Percentiles rank a stretch among this genome's conserved stretches.
Evolutionary conservation across 2,797 vertebrate species (phyloP).

Genomic region (Acipenser oxyrinchus): DNA sequence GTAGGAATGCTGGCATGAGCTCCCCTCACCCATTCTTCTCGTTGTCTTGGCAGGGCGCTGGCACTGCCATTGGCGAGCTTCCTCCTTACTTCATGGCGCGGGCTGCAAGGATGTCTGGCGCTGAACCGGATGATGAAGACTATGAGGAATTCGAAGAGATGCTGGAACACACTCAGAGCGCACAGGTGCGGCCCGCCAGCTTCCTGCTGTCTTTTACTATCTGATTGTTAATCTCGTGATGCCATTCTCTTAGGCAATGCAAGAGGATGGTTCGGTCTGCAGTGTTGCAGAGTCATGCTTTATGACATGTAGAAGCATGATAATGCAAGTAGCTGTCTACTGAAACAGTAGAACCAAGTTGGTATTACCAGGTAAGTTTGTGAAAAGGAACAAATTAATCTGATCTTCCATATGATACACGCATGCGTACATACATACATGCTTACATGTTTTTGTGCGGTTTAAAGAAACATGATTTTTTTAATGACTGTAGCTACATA

Average conservation of each 20-base stretch:
- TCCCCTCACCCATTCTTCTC: background rate
- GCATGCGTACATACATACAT: too few relatives aligned
- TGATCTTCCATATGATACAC: too few relatives aligned
- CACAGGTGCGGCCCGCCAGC: slow-evolving; percentile 72
- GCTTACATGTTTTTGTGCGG: too few relatives aligned
- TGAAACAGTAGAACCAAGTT: too few relatives aligned
- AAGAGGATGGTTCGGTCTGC: too few relatives aligned
- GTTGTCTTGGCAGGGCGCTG: slow-evolving; percentile 70
- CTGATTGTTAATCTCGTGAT: background rate
- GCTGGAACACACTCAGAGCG: slow-evolving; percentile 82
- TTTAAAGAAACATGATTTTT: background rate
- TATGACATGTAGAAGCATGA: too few relatives aligned
- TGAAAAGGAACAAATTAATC: too few relatives aligned
- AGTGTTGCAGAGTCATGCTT: too few relatives aligned
- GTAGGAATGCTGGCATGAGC: too few relatives aligned
- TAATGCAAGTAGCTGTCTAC: too few relatives aligned
- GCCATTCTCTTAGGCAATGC: background rate
- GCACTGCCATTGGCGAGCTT: slow-evolving; percentile 93
- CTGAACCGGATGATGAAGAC: slow-evolving; percentile 93
- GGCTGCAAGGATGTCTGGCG: slow-evolving; percentile 87
- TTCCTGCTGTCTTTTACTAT: slow-evolving; percentile 14
- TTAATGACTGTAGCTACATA: background rate
- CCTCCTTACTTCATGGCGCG: slow-evolving; percentile 97
- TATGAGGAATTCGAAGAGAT: slow-evolving; percentile 98
- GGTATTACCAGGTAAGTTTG: too few relatives aligned